These are phyloP conservation scores for Hydroisotoma schaefferi DNA, from an alignment of 2,888 invertebrate species.

Conservation along the genomic window DNA sequence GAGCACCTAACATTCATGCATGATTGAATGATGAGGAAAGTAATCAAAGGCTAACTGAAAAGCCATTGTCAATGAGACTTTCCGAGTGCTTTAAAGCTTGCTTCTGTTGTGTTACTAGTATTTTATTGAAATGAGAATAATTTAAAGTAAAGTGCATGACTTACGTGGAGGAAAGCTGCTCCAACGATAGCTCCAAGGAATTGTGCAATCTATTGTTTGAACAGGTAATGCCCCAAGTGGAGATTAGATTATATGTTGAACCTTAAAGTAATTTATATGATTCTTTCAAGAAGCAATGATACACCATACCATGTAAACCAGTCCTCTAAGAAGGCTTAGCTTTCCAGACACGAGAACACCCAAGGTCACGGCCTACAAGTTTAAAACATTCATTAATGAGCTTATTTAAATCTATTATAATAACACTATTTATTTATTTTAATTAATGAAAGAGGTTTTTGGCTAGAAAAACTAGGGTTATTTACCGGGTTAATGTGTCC, in stretches of 20 bases:
- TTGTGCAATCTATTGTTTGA: constrained; percentile 17
- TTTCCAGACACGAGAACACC: constrained; percentile 45
- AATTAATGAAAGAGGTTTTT: too few relatives aligned
- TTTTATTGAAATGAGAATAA: neutral
- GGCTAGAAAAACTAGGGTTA: too few relatives aligned
- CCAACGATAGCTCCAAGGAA: constrained; percentile 44
- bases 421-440: too few relatives aligned
- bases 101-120: neutral
- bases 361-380: constrained; percentile 44
- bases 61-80: too few relatives aligned
- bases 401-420: too few relatives aligned
- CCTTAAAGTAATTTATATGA: too few relatives aligned
- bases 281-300: too few relatives aligned
- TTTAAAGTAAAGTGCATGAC: neutral
- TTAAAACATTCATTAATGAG: neutral
- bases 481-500: constrained; percentile 16
- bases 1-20: too few relatives aligned
- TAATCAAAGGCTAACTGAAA: too few relatives aligned
- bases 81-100: neutral
- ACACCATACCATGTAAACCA: constrained; percentile 39
- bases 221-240: neutral
- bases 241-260: neutral
- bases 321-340: constrained; percentile 41
- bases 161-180: constrained; percentile 23
- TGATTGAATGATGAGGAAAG: too few relatives aligned